Evolutionary conservation across 2,797 vertebrate species (phyloP), one percentile per base, ranked within the genome.

Genomic region (Oophaga sylvatica): DNA sequence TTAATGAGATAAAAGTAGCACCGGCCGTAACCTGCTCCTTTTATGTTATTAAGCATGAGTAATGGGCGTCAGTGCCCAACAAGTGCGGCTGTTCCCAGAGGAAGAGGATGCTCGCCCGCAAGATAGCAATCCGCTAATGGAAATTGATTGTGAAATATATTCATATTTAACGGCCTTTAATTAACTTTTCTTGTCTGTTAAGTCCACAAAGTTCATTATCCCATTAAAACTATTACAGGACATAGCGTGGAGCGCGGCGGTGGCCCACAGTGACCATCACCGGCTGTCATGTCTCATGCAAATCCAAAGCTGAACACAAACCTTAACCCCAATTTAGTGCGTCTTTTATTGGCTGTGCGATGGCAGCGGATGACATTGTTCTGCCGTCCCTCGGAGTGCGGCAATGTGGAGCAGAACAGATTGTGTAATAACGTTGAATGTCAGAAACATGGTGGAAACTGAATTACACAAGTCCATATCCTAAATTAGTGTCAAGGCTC

Each of bases 81-180:
- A 81, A 84, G 90, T 89, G 91, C 88, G 88, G 89, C 86, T 92
- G 93, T 91, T 92, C 92, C 90, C 93, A 93, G 93, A 92, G 92
- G 93, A 89, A 93, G 93, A 93, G 92, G 93, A 90, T 90, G 94
- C 90, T 90, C 65, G 73, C 91, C 92, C 91, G 92, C 90, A 89
- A 81, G 92, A 91, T 91, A 91, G 62, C 90, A 70, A 89, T 89
- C 88, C 11, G 41, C 91, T 94, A 93, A 94, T 93, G 93, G 94
- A 92, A 93, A 94, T 94, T 93, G 93, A 93, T 94, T 95, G 90
- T 53, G 89, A 92, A 90, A 93, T 93, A 89, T 91, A 95, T 95
- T 94, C 92, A 95, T 95, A 95, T 95, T 95, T 96, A 95, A 95
- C 73, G 17, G 92, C 90, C 90, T 92, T 87, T 94, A 95, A 95